These are phyloP conservation scores for Brachyptera risi DNA, from an alignment of 2,888 invertebrate genomes.

Conservation along the genomic window DNA sequence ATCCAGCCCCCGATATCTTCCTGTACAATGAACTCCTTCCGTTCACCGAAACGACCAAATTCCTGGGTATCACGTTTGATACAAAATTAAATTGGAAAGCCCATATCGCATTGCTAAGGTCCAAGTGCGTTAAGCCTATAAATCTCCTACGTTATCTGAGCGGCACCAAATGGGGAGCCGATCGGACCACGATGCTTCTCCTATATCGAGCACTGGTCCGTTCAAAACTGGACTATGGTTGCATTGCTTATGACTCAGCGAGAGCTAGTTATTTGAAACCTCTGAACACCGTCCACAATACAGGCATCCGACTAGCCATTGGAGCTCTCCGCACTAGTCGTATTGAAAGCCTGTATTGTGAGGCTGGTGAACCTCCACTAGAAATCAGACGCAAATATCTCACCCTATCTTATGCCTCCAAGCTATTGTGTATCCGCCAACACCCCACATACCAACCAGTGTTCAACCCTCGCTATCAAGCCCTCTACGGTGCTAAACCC, in stretches of 20 bases:
- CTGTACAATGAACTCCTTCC: conserved; percentile 1
- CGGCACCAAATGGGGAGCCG: conserved; percentile 16
- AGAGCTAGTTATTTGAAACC: neutral
- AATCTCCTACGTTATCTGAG: conserved; percentile 14
- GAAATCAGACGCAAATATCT: neutral
- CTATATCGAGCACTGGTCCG: conserved; percentile 10
- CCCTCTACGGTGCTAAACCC: too few species aligned
- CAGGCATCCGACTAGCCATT: conserved; percentile 2
- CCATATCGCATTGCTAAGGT: conserved; percentile 4
- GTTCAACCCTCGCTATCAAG: too few species aligned
- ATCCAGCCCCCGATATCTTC: neutral
- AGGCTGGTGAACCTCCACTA: conserved; percentile 1
- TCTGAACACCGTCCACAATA: neutral
- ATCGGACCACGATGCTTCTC: conserved; percentile 8
- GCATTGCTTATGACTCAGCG: conserved; percentile 8
- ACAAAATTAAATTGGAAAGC: conserved; percentile 17
- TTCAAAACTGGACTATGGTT: conserved; percentile 5
- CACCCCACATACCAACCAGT: conserved; percentile 17
- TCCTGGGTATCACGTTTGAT: conserved; percentile 17
- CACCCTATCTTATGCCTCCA: neutral
- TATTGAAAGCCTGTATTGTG: conserved; percentile 1
- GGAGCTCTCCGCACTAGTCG: conserved; percentile 20
- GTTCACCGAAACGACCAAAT: neutral
- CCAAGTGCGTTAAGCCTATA: neutral
- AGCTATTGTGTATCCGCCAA: neutral